These are phyloP conservation scores for Sebastes matsubarae DNA, from an alignment of 2,797 vertebrate genomes.

Conservation along the genomic window DNA sequence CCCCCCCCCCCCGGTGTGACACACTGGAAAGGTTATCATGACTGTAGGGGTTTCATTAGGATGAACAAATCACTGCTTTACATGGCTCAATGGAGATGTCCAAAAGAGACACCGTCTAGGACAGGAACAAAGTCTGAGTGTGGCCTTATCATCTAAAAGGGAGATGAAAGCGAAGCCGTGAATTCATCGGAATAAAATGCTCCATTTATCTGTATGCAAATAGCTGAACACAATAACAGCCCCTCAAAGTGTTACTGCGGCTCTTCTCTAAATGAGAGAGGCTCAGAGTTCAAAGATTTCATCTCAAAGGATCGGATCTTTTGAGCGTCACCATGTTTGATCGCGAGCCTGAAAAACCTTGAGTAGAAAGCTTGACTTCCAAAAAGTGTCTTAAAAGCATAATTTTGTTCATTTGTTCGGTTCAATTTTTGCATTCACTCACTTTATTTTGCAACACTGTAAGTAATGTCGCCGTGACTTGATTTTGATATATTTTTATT, in stretches of 20 bases:
- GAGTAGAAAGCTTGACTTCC: neutral
- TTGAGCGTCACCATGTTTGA: conserved; percentile 43
- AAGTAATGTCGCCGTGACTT: neutral
- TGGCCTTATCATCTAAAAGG: conserved; percentile 56
- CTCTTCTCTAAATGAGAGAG: conserved; percentile 31
- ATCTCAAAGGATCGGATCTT: conserved; percentile 43
- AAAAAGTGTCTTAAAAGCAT: conserved; percentile 25
- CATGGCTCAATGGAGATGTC: conserved; percentile 73
- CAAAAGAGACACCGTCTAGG: conserved; percentile 49
- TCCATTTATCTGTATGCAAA: conserved; percentile 67
- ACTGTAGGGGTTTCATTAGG: conserved; percentile 77
- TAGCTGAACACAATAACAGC: conserved; percentile 47
- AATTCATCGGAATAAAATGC: conserved; percentile 61
- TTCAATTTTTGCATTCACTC: neutral
- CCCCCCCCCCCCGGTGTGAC: no score
- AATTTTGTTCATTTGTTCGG: neutral
- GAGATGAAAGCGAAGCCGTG: conserved; percentile 62
- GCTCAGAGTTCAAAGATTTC: conserved; percentile 58
- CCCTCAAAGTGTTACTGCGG: conserved; percentile 45
- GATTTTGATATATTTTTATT: neutral
- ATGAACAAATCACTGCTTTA: conserved; percentile 79
- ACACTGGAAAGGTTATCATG: conserved; percentile 79
- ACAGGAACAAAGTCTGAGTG: conserved; percentile 60
- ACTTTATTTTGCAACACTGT: neutral
- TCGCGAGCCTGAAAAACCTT: conserved; percentile 13